Evolutionary conservation across 2,797 vertebrate genomes (phyloP).

Genomic region (Sebastes vulpes): DNA sequence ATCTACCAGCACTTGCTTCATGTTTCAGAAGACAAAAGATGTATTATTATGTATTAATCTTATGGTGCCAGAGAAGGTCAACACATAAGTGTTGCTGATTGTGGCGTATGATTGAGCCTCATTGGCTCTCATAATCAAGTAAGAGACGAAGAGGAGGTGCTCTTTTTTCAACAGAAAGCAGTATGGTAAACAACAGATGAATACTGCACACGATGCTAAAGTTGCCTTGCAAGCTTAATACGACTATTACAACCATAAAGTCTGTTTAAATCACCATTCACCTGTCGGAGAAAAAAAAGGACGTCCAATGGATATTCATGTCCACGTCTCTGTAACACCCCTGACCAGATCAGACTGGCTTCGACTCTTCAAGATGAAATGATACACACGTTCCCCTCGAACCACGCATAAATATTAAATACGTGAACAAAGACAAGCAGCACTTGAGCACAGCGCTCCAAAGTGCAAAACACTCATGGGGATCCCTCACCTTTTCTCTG

Average conservation of each 20-base stretch:
- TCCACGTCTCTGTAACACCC: constrained; percentile 1
- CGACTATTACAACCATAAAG: neutral
- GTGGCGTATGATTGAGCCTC: neutral
- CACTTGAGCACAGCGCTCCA: constrained; percentile 32
- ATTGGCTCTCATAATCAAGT: neutral
- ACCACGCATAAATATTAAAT: constrained; percentile 71
- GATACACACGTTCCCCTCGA: constrained; percentile 6
- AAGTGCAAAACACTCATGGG: constrained; percentile 52
- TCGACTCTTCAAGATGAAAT: constrained; percentile 23
- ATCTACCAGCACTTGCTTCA: neutral
- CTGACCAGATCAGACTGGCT: constrained; percentile 21
- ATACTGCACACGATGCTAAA: neutral
- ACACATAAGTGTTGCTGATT: neutral
- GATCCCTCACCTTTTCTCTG: constrained; percentile 52
- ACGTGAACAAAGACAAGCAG: constrained; percentile 54
- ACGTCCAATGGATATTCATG: constrained; percentile 4
- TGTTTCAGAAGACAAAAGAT: neutral
- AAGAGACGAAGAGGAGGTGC: neutral
- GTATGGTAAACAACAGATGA: neutral
- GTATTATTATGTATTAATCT: neutral
- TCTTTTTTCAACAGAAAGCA: neutral
- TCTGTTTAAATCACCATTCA: neutral
- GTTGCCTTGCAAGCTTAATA: neutral
- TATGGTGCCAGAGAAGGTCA: neutral
- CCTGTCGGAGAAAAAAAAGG: too few relatives aligned